Base-by-base conservation (phyloP, 2,888 invertebrate genomes). In the Entomobrya proxima region DNA sequence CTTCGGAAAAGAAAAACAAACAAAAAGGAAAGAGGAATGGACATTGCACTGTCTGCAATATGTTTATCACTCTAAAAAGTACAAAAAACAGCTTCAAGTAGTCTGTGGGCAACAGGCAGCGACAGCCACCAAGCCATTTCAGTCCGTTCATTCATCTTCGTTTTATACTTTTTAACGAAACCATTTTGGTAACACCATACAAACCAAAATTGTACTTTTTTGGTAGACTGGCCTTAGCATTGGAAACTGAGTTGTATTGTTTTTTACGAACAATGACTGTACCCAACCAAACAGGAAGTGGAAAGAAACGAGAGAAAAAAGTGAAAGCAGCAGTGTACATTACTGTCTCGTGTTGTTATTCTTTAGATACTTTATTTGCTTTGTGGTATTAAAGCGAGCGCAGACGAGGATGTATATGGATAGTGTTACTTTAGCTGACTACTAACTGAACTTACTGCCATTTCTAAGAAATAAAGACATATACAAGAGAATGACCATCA, bases 201-300 rank as follows among this genome's bases (percentile, higher is more conserved):
- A 52, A 24, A n/a, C 47, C 52, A 32, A 61, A 44, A 58, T 47
- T 77, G 50, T 44, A 44, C 44, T 21, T n/a, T n/a, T n/a, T n/a
- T n/a, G n/a, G n/a, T n/a, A 52, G 47, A 50, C 44, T 76, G 83
- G 50, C 76, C 83, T 40, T 83, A 67, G 83, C 83, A 83, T 76
- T 83, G 64, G 80, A 78, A 32, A 64, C 32, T 35, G 32, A 35
- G 52, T 74, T 74, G 35, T 61, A 47, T 76, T 67, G 27, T 55
- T 58, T 50, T 72, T 79, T 37, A 55, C 18, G 50, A 64, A 69
- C 44, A 74, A 74, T 15, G 21, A 40, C 40, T 13, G 13, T 40
- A 13, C 40, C 40, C 13, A 40, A 40, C 27, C 35, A 47, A 18
- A 32, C 18, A 50, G 27, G 50, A 47, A 74, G 77, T 37, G 52